A percentile compares a stretch with the other conserved stretches of the same genome.
These are phyloP conservation scores for Neodontobutis hainanensis DNA, from an alignment of 2,113 vertebrate genomes.

Conservation along the genomic window DNA sequence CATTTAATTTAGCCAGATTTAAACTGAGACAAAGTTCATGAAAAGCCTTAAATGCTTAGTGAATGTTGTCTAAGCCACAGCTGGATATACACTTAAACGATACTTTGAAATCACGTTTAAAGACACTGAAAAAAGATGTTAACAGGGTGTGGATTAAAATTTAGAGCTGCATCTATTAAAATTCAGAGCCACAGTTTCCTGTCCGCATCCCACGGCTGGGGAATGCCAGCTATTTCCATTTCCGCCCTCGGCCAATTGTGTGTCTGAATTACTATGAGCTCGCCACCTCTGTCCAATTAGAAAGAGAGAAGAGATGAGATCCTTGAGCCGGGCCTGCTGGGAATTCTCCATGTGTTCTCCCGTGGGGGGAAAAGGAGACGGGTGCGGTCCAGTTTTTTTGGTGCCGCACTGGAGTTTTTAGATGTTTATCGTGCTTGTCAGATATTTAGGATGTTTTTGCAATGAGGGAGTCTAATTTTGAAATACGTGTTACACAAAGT, in stretches of 20 bases:
- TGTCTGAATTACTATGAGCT: conserved; percentile 59
- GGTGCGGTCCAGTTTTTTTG: conserved; percentile 53
- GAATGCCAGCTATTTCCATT: conserved; percentile 68
- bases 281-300: conserved; percentile 50
- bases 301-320: conserved; percentile 38
- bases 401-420: conserved; percentile 53
- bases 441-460: conserved; percentile 19
- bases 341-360: conserved; percentile 50
- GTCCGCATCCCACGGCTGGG: conserved; percentile 63
- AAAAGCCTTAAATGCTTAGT: too few species aligned
- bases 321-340: conserved; percentile 43
- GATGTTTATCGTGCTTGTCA: conserved; percentile 61
- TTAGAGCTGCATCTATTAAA: conserved; percentile 51
- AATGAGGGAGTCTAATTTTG: not conserved
- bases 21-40: too few species aligned
- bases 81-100: too few species aligned
- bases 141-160: conserved; percentile 58
- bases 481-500: not conserved
- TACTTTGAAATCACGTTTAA: not conserved
- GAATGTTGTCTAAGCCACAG: too few species aligned
- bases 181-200: conserved; percentile 69
- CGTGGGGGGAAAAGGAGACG: conserved; percentile 15
- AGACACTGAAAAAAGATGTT: not conserved
- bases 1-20: too few species aligned
- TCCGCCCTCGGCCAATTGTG: conserved; percentile 46